Evolutionary conservation across 2,888 invertebrate species (phyloP).

Genomic region (Abscondita cerata): DNA sequence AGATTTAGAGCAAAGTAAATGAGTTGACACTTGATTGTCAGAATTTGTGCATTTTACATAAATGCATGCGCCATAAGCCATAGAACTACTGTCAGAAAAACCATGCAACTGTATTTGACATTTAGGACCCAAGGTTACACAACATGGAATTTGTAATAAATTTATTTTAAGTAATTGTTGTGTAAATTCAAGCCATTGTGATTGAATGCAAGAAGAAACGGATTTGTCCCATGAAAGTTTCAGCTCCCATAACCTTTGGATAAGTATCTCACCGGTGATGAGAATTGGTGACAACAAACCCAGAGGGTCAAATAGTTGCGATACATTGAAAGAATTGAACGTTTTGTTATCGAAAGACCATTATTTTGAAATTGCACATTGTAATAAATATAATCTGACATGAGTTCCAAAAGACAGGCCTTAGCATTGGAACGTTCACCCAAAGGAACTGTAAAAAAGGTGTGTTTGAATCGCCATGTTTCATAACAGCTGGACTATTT

Average conservation of each 20-base stretch:
- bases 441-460: background rate
- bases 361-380: too few species aligned
- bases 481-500: background rate
- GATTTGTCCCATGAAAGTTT: background rate
- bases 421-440: background rate
- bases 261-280: background rate
- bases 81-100: constrained; percentile 41
- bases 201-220: background rate
- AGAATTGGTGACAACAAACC: too few species aligned
- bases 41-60: constrained; percentile 22
- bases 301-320: background rate
- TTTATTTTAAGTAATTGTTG: background rate
- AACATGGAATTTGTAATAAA: background rate
- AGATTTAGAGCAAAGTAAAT: constrained; percentile 26
- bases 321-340: background rate
- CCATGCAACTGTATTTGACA: constrained; percentile 33
- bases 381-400: background rate
- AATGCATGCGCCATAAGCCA: constrained; percentile 38
- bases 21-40: constrained; percentile 14
- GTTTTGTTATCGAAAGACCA: background rate
- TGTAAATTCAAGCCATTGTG: background rate
- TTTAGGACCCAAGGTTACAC: background rate
- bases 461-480: background rate
- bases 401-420: too few species aligned
- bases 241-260: background rate